These are phyloP conservation scores for Telmatochromis sp. DNA, from an alignment of 2,113 vertebrate species.

Conservation along the genomic window DNA sequence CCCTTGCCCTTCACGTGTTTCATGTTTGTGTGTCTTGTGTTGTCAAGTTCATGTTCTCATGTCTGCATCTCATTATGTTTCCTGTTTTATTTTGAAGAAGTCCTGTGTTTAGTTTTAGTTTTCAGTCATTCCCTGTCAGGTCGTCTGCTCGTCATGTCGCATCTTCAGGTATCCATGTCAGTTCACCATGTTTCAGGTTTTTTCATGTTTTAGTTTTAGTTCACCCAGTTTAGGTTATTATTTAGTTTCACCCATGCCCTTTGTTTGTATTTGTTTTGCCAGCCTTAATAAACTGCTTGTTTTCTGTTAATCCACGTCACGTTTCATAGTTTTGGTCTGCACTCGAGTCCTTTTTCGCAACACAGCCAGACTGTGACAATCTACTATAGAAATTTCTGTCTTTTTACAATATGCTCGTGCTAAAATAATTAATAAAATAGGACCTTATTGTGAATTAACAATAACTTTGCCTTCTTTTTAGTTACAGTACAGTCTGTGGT, in stretches of 20 bases:
- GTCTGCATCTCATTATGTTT: neutral
- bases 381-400: neutral
- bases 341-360: neutral
- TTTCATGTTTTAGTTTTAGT: neutral
- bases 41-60: neutral
- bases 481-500: neutral
- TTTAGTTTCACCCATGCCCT: neutral
- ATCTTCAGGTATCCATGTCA: neutral
- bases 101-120: neutral
- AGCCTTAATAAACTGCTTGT: neutral
- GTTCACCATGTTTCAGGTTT: neutral
- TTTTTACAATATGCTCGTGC: neutral
- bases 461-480: neutral
- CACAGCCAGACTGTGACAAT: neutral
- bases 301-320: neutral
- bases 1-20: neutral
- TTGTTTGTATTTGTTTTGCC: neutral
- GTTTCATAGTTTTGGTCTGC: neutral
- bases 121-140: rapidly evolving
- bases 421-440: neutral
- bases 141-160: rapidly evolving
- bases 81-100: neutral
- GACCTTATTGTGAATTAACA: neutral
- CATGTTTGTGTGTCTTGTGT: neutral
- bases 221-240: neutral